Base-by-base conservation (phyloP, 2,888 invertebrate genomes). In the Eucriotettix oculatus region DNA sequence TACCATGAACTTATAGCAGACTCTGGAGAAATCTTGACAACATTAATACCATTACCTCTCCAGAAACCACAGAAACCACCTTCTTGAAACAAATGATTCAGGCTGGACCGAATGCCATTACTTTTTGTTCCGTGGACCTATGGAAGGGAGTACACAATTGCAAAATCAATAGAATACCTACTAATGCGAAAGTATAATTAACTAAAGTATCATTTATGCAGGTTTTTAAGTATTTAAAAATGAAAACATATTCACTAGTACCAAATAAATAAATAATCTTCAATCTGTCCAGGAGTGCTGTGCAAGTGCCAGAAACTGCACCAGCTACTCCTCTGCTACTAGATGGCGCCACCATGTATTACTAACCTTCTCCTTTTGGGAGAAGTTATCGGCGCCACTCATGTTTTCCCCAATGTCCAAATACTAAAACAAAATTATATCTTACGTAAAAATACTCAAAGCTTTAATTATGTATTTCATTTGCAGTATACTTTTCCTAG, bases 281-380 rank as follows among this genome's bases (percentile, higher is more conserved):
- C 62, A 98, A 83, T 69, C 99, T 82, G 76, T 99, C 98, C 66
- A 99, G 79, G 0, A 98, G 98, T 10, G 98, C 99, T 12, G 98
- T 99, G 73, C 91, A 93, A 3, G 97, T 96, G 66, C 98, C 79
- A 10, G 96, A 96, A 64, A 98, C 90, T 14, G 90, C 94, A 48
- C 98, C 98, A 42, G 99, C 99, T 58, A 96, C 82, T 59, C 94
- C 99, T 99, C 99, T 41, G 98, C 94, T 64, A 96, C 83, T 69
- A 99, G 81, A 77, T 99, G 98, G 61, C 97, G 81, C 97, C 98
- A 98, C 97, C 98, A 97, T 83, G 93, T 93, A 59, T 98, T 97
- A n/a, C 91, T 88, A 72, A 89, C 85, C 80, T 97, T 85, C 80
- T 99, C 98, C 70, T 83, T 89, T 70, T 86, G 88, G 16, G 96